Evolutionary conservation across 2,797 vertebrate genomes (phyloP).

Genomic region (Etheostoma perlongum): DNA sequence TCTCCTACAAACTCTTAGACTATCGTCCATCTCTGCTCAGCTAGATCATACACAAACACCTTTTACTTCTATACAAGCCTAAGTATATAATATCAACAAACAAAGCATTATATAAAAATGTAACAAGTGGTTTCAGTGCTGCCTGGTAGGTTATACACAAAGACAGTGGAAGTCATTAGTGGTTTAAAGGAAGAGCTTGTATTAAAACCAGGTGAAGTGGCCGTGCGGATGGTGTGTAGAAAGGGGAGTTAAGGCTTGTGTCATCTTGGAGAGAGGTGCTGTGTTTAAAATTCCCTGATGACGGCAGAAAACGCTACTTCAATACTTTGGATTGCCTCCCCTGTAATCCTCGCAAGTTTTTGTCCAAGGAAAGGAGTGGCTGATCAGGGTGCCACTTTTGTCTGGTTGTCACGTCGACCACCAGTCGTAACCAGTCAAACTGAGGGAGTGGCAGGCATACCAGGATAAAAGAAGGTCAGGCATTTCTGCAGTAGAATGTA

Average conservation of each 20-base stretch:
- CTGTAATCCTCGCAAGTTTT: slow-evolving; percentile 9
- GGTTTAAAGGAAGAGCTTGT: slow-evolving; percentile 58
- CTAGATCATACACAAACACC: slow-evolving; percentile 71
- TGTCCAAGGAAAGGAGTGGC: slow-evolving; percentile 35
- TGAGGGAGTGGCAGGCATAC: slow-evolving; percentile 38
- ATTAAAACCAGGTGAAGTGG: slow-evolving; percentile 42
- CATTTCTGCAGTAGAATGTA: slow-evolving; percentile 33
- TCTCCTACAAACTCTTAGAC: slow-evolving; percentile 66
- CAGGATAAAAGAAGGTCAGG: slow-evolving; percentile 41
- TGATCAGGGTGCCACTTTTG: slow-evolving; percentile 21
- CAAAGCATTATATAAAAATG: slow-evolving; percentile 71
- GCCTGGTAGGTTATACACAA: slow-evolving; percentile 50
- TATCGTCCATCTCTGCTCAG: slow-evolving; percentile 63
- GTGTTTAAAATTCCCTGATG: slow-evolving; percentile 83
- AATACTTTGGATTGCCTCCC: slow-evolving; percentile 69
- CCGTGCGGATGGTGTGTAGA: slow-evolving; percentile 61
- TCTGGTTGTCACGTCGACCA: slow-evolving; percentile 26
- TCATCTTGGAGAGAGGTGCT: slow-evolving; percentile 78
- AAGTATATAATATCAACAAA: slow-evolving; percentile 70
- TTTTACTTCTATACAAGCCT: slow-evolving; percentile 69
- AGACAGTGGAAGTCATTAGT: slow-evolving; percentile 45
- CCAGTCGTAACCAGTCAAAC: slow-evolving; percentile 7
- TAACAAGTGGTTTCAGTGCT: slow-evolving; percentile 57
- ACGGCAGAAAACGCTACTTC: slow-evolving; percentile 74
- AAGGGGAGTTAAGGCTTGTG: slow-evolving; percentile 84